These are phyloP conservation scores for Agrypnia vestita DNA, from an alignment of 1,140 invertebrate species.

Conservation along the genomic window DNA sequence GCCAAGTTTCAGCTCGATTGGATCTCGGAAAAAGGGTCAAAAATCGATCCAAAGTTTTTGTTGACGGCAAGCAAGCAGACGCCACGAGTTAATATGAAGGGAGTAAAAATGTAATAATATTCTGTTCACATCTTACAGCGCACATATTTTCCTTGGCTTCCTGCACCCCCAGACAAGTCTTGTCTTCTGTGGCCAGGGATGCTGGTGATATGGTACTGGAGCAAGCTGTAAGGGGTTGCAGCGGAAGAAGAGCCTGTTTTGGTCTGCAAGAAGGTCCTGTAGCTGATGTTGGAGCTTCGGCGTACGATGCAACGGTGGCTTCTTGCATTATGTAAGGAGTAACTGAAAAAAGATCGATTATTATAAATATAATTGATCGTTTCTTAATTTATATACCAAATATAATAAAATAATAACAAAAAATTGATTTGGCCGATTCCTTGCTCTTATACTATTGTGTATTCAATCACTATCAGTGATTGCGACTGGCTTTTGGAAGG, in stretches of 20 bases:
- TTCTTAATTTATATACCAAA: no score
- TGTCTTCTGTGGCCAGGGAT: constrained; percentile 5
- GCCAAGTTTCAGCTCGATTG: no score
- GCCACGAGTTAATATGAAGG: no score
- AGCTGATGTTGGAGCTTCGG: background rate
- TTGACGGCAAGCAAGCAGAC: no score
- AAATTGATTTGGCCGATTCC: no score
- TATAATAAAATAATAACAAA: no score
- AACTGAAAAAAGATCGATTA: background rate
- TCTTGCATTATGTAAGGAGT: constrained; percentile 8
- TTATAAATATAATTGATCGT: no score
- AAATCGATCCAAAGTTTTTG: no score
- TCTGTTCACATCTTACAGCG: background rate
- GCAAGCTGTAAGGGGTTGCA: background rate
- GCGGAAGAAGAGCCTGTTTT: background rate
- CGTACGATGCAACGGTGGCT: constrained; percentile 9
- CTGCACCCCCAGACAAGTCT: constrained; percentile 4
- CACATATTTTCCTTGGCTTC: constrained; percentile 16
- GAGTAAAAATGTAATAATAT: no score
- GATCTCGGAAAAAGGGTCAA: no score
- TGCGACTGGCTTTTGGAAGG: no score
- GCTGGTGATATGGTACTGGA: background rate
- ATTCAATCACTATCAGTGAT: background rate
- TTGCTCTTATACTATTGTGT: no score
- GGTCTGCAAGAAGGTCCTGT: constrained; percentile 5